These are phyloP conservation scores for Drosophila mayri DNA, from an alignment of 1,140 invertebrate species.

Conservation along the genomic window DNA sequence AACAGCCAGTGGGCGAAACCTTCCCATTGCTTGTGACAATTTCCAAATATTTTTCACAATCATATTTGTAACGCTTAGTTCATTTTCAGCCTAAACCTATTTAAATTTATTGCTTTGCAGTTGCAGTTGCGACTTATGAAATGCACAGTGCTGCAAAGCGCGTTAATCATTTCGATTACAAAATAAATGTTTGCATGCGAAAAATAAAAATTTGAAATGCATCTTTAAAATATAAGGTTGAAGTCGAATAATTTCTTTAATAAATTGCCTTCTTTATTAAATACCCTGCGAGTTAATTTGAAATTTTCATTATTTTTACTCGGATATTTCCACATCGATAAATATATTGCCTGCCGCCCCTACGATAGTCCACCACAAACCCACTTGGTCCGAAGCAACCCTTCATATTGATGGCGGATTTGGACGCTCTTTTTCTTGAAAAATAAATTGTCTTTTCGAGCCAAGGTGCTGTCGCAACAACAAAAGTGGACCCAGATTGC, in stretches of 20 bases:
- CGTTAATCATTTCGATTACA: neutral
- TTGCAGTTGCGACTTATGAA: slow-evolving; percentile 58
- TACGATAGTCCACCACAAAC: slow-evolving; percentile 2
- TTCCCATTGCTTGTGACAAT: slow-evolving; percentile 39
- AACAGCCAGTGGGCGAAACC: slow-evolving; percentile 19
- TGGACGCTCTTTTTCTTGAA: slow-evolving; percentile 66
- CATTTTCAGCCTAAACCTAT: slow-evolving; percentile 42
- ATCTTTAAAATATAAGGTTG: too few species aligned
- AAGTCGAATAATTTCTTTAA: too few species aligned
- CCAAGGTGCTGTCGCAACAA: slow-evolving; percentile 38
- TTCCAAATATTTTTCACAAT: slow-evolving; percentile 57
- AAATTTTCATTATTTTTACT: neutral
- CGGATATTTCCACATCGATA: neutral
- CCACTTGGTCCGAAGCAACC: slow-evolving; percentile 37
- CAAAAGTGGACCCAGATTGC: slow-evolving; percentile 11
- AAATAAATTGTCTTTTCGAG: slow-evolving; percentile 59
- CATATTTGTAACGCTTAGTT: slow-evolving; percentile 53
- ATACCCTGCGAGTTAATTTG: neutral
- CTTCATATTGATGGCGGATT: slow-evolving; percentile 75
- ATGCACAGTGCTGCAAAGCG: slow-evolving; percentile 61
- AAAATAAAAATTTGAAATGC: too few species aligned
- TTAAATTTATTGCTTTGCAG: slow-evolving; percentile 10
- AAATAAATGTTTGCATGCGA: slow-evolving; percentile 4
- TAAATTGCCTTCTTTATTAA: neutral
- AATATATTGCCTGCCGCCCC: slow-evolving; percentile 17